Conservation (phyloP, 2,113 vertebrate genomes). For the Channa maculata region DNA sequence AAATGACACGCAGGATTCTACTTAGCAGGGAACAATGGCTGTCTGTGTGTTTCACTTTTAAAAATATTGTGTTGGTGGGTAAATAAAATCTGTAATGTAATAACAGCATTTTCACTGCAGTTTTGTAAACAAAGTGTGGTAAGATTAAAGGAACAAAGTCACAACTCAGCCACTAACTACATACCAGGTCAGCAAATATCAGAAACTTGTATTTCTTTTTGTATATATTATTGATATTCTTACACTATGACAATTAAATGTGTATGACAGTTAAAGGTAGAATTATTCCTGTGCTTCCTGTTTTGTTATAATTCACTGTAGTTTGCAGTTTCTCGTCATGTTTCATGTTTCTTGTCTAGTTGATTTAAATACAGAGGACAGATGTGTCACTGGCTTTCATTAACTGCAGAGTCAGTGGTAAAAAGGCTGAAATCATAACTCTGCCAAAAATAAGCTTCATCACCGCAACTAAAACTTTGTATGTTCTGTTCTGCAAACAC, state of each 20-base stretch:
- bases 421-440: conserved; percentile 35
- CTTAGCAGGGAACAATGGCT: conserved; percentile 46
- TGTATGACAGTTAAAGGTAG: no score
- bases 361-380: conserved; percentile 35
- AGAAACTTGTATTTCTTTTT: no score
- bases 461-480: conserved; percentile 42
- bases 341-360: not conserved
- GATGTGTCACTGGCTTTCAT: conserved; percentile 57
- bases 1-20: conserved; percentile 46
- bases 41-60: conserved; percentile 46
- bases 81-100: conserved; percentile 17
- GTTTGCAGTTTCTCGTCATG: conserved; percentile 3
- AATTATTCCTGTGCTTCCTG: not conserved
- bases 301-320: conserved; percentile 2
- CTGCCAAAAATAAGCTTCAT: conserved; percentile 58
- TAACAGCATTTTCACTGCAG: conserved; percentile 18
- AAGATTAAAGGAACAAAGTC: conserved; percentile 23
- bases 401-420: conserved; percentile 42
- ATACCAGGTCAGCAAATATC: no score
- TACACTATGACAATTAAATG: not conserved
- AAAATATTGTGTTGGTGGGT: conserved; percentile 18
- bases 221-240: not conserved
- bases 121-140: conserved; percentile 24
- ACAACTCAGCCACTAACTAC: not conserved
- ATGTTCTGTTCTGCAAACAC: conserved; percentile 15